phyloP scores from a whole-genome alignment of 2,113 vertebrate genomes.

The Tragelaphus imberbis region DNA sequence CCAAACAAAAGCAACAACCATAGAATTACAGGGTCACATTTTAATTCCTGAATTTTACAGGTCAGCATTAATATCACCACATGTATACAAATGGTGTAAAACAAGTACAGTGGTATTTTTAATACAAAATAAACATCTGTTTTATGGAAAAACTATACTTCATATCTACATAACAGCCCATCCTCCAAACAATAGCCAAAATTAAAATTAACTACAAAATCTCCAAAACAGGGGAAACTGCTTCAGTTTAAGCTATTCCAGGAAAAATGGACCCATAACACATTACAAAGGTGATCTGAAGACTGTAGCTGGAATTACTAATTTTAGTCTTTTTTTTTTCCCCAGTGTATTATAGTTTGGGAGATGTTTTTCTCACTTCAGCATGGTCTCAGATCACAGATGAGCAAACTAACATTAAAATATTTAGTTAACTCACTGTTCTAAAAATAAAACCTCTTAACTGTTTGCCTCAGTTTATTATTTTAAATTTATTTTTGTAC shows the following conservation, averaged over 20 bases:
- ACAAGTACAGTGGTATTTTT: constrained; percentile 94
- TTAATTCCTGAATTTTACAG: constrained; percentile 96
- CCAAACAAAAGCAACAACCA: constrained; percentile 79
- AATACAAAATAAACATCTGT: constrained; percentile 95
- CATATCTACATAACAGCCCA: constrained; percentile 89
- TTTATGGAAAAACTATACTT: constrained; percentile 90
- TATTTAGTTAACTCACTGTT: constrained; percentile 83
- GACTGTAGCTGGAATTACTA: constrained; percentile 76
- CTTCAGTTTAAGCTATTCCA: constrained; percentile 83
- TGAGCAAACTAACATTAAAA: constrained; percentile 84
- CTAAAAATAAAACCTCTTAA: constrained; percentile 75
- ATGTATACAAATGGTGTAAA: constrained; percentile 98
- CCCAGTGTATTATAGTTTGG: constrained; percentile 66
- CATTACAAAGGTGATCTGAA: constrained; percentile 80
- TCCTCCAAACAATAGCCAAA: constrained; percentile 86
- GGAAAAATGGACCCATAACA: constrained; percentile 84
- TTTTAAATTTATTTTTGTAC: constrained; percentile 56
- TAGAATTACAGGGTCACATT: constrained; percentile 96
- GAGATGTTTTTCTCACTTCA: constrained; percentile 69
- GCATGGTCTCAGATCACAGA: constrained; percentile 83
- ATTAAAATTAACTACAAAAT: constrained; percentile 87
- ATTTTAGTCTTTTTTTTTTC: constrained; percentile 35
- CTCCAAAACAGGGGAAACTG: constrained; percentile 82
- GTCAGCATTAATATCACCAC: constrained; percentile 91
- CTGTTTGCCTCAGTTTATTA: constrained; percentile 74